phyloP scores from a whole-genome alignment of 2,113 vertebrate species.

The Vulpes vulpes region DNA sequence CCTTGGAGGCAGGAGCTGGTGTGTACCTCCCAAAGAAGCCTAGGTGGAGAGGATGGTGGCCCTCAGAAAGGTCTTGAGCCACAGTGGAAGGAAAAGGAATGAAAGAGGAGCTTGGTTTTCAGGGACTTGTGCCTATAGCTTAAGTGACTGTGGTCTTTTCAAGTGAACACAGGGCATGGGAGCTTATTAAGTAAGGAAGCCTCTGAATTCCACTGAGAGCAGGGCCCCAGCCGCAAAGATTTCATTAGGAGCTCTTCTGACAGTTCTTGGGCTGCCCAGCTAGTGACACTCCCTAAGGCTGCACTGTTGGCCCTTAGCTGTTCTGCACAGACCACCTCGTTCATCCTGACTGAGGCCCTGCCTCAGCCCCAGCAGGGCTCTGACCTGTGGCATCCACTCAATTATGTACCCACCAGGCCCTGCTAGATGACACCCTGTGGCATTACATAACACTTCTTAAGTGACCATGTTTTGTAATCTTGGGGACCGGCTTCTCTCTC shows the following conservation, averaged over 20 bases:
- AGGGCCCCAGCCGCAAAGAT: accelerated
- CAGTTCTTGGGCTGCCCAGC: background rate
- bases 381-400: background rate
- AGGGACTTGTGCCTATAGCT: background rate
- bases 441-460: background rate
- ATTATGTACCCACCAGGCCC: background rate
- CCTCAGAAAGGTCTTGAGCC: background rate
- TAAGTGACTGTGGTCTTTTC: background rate
- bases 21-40: accelerated
- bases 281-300: background rate
- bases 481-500: conserved; percentile 18
- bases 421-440: background rate
- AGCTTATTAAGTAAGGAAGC: background rate
- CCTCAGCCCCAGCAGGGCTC: background rate
- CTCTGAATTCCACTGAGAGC: background rate
- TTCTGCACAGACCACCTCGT: accelerated
- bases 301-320: background rate
- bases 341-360: background rate
- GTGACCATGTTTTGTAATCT: conserved; percentile 9
- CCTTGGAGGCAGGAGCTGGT: background rate
- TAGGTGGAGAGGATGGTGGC: background rate
- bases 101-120: background rate
- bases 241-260: accelerated
- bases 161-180: background rate
- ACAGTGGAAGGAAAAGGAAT: background rate